Conservation (phyloP, 2,797 vertebrate species). For the Apogon hyalosoma region DNA sequence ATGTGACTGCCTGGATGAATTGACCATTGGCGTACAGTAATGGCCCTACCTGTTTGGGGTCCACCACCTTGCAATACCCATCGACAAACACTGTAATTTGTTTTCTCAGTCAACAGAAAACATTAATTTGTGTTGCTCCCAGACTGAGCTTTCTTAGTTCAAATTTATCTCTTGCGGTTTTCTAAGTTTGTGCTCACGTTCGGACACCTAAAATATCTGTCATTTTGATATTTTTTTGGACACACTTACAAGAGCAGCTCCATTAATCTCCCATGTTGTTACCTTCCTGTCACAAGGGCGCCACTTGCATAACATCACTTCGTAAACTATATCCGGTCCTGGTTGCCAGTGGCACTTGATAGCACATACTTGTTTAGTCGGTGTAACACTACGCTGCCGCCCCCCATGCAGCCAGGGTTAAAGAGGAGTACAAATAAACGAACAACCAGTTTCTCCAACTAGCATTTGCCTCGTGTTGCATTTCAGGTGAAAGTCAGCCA, state of each 20-base stretch:
- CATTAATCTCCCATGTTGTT: constrained; percentile 52
- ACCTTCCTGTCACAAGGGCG: constrained; percentile 42
- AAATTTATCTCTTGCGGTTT: constrained; percentile 33
- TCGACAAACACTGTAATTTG: constrained; percentile 63
- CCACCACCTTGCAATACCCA: constrained; percentile 28
- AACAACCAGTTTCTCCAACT: not conserved
- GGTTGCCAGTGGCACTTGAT: constrained; percentile 52
- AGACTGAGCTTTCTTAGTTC: constrained; percentile 4
- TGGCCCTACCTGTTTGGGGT: constrained; percentile 35
- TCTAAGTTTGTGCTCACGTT: constrained; percentile 22
- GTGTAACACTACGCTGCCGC: constrained; percentile 51
- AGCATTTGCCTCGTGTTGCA: too few species aligned
- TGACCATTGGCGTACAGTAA: constrained; percentile 34
- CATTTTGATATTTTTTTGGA: constrained; percentile 7
- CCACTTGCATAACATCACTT: constrained; percentile 40
- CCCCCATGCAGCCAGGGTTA: constrained; percentile 7
- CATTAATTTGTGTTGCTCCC: constrained; percentile 12
- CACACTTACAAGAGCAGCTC: constrained; percentile 9
- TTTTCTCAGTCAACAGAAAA: constrained; percentile 70
- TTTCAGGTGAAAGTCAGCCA: too few species aligned
- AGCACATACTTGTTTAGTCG: constrained; percentile 52
- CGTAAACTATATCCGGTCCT: constrained; percentile 56
- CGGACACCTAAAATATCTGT: not conserved
- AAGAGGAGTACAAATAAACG: constrained; percentile 18
- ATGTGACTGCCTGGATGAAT: constrained; percentile 61